Percentiles rank a stretch among this genome's conserved stretches.
Conservation (phyloP, 2,888 invertebrate species). For the Drosophila sordidula region DNA sequence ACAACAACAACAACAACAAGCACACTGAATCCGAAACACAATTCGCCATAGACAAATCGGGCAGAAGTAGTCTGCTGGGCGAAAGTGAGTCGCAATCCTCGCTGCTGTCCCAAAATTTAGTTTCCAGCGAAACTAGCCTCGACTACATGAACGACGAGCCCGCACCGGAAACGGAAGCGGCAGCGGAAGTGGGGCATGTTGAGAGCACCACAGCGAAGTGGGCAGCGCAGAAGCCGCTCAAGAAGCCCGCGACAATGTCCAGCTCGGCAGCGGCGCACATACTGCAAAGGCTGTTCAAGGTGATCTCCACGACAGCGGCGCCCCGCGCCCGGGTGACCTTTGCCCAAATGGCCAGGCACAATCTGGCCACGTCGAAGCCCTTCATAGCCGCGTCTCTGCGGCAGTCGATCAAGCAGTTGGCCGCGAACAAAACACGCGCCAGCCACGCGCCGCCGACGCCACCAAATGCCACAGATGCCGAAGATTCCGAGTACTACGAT, state of each 20-base stretch:
- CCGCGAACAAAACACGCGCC: constrained; percentile 31
- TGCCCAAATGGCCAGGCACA: constrained; percentile 55
- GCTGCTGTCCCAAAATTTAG: constrained; percentile 31
- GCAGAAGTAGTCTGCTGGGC: constrained; percentile 12
- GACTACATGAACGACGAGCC: constrained; percentile 62
- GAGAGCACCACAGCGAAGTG: constrained; percentile 24
- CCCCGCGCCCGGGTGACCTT: constrained; percentile 37
- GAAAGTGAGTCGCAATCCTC: constrained; percentile 31
- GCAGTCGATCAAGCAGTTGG: constrained; percentile 54
- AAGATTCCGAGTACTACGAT: constrained; percentile 53
- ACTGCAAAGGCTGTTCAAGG: constrained; percentile 48
- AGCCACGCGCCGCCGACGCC: not conserved
- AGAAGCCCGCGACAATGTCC: constrained; percentile 48
- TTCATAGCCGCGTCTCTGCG: constrained; percentile 58
- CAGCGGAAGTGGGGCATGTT: not conserved
- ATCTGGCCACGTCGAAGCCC: constrained; percentile 58
- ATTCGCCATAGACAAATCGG: constrained; percentile 8
- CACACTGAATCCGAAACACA: constrained; percentile 26
- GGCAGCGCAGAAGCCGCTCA: constrained; percentile 14
- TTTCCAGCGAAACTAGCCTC: constrained; percentile 32
- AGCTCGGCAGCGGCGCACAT: constrained; percentile 54
- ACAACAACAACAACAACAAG: constrained; percentile 27
- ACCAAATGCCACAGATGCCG: constrained; percentile 1
- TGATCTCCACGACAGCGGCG: constrained; percentile 49
- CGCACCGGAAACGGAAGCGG: not conserved